Evolutionary conservation across 2,888 invertebrate species (phyloP).

Genomic region (Ormia ochracea): DNA sequence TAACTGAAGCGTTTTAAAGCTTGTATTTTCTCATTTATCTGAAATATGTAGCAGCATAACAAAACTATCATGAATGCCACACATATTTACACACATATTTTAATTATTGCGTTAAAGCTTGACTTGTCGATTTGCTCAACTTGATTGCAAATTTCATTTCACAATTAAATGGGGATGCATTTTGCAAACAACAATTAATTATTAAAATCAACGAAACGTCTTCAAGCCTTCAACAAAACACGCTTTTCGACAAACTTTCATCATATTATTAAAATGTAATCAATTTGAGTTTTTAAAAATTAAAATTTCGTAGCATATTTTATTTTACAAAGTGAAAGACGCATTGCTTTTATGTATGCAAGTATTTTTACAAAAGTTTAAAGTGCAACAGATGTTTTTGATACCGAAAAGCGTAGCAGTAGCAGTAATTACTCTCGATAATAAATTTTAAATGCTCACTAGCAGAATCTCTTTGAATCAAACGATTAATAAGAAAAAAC

Average conservation of each 20-base stretch:
- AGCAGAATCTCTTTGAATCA: background rate
- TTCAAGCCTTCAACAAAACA: no score
- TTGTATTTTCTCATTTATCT: background rate
- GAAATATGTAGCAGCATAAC: background rate
- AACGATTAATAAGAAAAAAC: background rate
- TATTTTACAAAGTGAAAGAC: no score
- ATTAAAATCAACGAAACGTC: no score
- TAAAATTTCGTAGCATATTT: no score
- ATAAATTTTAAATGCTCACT: background rate
- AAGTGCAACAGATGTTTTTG: conserved; percentile 10
- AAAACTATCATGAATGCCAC: background rate
- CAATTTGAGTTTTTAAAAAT: no score
- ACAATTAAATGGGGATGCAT: background rate
- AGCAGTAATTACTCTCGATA: background rate
- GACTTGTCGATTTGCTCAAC: background rate
- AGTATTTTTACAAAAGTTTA: background rate
- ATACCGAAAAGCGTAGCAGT: background rate
- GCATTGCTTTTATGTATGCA: no score
- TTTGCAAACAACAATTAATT: background rate
- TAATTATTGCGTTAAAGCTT: background rate
- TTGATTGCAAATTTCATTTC: background rate
- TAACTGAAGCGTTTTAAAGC: conserved; percentile 56
- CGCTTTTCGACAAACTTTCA: no score
- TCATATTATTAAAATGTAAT: no score
- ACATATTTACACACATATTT: background rate